Base-by-base conservation (phyloP, 2,797 vertebrate species). In the Chelidonichthys spinosus region DNA sequence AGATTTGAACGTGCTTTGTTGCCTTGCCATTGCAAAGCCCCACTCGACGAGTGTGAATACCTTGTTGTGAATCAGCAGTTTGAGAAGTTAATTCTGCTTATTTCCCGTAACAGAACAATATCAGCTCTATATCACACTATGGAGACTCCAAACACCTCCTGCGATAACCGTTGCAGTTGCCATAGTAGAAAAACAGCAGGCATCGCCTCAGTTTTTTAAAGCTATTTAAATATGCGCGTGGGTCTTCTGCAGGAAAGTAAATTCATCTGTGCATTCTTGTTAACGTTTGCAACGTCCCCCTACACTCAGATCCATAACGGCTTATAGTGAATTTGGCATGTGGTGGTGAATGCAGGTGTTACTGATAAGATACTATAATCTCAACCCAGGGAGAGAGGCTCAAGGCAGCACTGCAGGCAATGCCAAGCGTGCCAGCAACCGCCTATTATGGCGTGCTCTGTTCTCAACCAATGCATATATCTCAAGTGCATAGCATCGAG, bases 341-440 rank as follows among this genome's bases (percentile, higher is more conserved):
- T 70, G 67, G 63, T 78, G 46, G 59, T 79, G 80, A 80, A 10
- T 74, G 76, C 87, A 89, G 83, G 78, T 84, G 72, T 79, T 59
- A 36, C 55, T 77, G 68, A 80, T 79, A 69, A 63, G 53, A 84
- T 85, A 69, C 62, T 68, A 63, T 72, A 73, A 79, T 83, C 67
- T 82, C 55, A 73, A 72, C 72, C 69, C 69, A 11, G 44, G 62
- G 56, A 75, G 67, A 76, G 67, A 76, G 64, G 72, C 78, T 90
- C 73, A 78, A 84, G 79, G 84, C 80, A 32, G 39, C 76, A 70
- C 82, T 69, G 63, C 68, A 79, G 69, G 78, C 64, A 49, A 76
- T 72, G 68, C 72, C 71, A 67, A 65, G 66, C 7, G 13, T 75
- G 67, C 63, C 69, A 72, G 78, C 77, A 76, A 76, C 72, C 68